These are phyloP conservation scores for Calonectris borealis DNA, from an alignment of 2,113 vertebrate genomes.

Conservation along the genomic window DNA sequence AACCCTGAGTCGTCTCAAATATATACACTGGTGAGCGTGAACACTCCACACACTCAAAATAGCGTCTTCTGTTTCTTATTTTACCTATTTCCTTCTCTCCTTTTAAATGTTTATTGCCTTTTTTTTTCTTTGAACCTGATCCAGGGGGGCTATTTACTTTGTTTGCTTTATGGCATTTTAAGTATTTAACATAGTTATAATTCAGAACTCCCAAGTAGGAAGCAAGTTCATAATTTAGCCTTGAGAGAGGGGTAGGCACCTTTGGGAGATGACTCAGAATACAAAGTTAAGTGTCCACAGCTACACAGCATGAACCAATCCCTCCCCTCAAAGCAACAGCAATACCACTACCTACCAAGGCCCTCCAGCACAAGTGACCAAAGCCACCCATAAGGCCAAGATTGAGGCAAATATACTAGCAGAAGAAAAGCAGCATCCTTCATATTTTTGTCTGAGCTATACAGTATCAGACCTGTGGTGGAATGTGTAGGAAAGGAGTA, in stretches of 20 bases:
- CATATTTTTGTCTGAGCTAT: not conserved
- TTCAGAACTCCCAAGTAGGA: conserved; percentile 26
- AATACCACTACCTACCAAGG: not conserved
- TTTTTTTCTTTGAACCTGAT: not conserved
- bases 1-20: not conserved
- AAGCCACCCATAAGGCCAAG: not conserved
- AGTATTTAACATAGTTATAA: not conserved
- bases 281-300: not conserved
- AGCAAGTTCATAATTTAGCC: not conserved
- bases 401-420: not conserved
- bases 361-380: not conserved
- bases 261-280: not conserved
- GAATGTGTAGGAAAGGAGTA: not conserved
- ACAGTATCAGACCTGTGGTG: not conserved
- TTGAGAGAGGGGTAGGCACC: not conserved
- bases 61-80: not conserved
- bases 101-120: not conserved
- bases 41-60: not conserved
- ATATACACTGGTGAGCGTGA: not conserved
- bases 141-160: not conserved
- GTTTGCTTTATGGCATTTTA: not conserved
- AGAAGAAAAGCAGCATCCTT: not conserved
- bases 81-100: not conserved
- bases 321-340: not conserved
- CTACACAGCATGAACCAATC: not conserved